Conservation (phyloP, 2,797 vertebrate genomes). For the Poecilia velifera region DNA sequence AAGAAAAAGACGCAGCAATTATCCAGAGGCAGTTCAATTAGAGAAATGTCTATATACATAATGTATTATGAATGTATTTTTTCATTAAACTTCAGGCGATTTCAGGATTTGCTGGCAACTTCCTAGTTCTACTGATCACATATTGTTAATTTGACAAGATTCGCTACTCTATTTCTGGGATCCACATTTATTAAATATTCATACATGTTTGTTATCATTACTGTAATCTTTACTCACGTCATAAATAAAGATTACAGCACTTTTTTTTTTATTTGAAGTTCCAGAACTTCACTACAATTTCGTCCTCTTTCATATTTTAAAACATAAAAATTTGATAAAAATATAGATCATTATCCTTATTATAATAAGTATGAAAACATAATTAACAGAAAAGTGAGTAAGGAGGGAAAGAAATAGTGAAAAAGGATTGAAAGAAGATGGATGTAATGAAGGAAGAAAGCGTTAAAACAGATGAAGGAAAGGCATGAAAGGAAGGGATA, state of each 20-base stretch:
- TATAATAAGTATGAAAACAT: too few relatives aligned
- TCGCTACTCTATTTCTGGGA: not conserved
- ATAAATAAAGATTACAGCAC: not conserved
- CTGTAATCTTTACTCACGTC: not conserved
- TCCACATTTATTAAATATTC: not conserved
- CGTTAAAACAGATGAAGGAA: not conserved
- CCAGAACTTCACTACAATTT: not conserved
- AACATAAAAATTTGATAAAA: not conserved
- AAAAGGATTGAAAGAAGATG: not conserved
- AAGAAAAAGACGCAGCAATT: slow-evolving; percentile 6
- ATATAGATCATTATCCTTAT: too few relatives aligned
- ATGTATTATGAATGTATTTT: slow-evolving; percentile 3
- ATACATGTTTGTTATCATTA: not conserved
- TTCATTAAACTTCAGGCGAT: not conserved
- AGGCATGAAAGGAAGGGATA: not conserved
- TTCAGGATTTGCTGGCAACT: not conserved
- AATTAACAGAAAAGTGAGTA: not conserved
- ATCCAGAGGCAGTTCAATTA: slow-evolving; percentile 21
- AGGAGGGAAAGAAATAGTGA: not conserved
- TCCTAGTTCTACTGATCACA: not conserved
- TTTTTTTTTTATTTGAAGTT: not conserved
- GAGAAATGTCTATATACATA: not conserved
- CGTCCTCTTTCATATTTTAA: not conserved
- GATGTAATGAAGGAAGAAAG: not conserved
- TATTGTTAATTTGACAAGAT: not conserved